phyloP scores from a whole-genome alignment of 2,888 invertebrate species.

The Tanytarsus gracilentus region DNA sequence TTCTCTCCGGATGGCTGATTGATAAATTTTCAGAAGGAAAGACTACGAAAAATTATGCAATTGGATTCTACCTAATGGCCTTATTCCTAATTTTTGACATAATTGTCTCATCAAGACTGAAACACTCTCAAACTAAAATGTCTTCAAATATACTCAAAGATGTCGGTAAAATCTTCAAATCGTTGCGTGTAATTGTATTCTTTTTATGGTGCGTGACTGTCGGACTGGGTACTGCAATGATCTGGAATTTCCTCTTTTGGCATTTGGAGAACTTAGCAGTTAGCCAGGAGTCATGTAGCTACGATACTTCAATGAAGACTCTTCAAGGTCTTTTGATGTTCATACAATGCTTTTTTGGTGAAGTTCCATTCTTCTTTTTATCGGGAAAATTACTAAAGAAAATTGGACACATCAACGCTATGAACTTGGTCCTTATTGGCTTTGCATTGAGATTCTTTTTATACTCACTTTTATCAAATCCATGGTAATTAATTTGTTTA shows the following conservation, averaged over 20 bases:
- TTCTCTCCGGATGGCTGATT: slow-evolving; percentile 67
- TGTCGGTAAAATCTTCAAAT: slow-evolving; percentile 55
- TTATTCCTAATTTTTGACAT: slow-evolving; percentile 57
- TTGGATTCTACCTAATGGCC: slow-evolving; percentile 70
- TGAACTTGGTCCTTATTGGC: slow-evolving; percentile 71
- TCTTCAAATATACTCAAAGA: slow-evolving; percentile 60
- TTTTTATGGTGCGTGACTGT: slow-evolving; percentile 70
- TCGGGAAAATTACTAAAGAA: slow-evolving; percentile 68
- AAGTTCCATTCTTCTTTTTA: slow-evolving; percentile 77
- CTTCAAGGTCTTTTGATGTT: slow-evolving; percentile 64
- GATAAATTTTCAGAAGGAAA: slow-evolving; percentile 60
- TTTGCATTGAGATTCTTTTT: slow-evolving; percentile 72
- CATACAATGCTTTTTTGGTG: slow-evolving; percentile 74
- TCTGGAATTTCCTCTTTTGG: slow-evolving; percentile 87
- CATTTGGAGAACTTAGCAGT: slow-evolving; percentile 63
- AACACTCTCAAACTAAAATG: slow-evolving; percentile 56
- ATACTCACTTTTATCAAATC: slow-evolving; percentile 69
- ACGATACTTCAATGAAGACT: slow-evolving; percentile 55
- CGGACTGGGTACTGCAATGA: slow-evolving; percentile 72
- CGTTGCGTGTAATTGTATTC: slow-evolving; percentile 62
- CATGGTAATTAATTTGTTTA: slow-evolving; percentile 50
- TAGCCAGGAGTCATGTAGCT: slow-evolving; percentile 41
- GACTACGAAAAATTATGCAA: slow-evolving; percentile 60
- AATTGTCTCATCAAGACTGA: slow-evolving; percentile 53
- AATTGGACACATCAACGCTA: slow-evolving; percentile 71